Evolutionary conservation across 2,797 vertebrate species (phyloP).

Genomic region (Hydrocynus forskahlii): DNA sequence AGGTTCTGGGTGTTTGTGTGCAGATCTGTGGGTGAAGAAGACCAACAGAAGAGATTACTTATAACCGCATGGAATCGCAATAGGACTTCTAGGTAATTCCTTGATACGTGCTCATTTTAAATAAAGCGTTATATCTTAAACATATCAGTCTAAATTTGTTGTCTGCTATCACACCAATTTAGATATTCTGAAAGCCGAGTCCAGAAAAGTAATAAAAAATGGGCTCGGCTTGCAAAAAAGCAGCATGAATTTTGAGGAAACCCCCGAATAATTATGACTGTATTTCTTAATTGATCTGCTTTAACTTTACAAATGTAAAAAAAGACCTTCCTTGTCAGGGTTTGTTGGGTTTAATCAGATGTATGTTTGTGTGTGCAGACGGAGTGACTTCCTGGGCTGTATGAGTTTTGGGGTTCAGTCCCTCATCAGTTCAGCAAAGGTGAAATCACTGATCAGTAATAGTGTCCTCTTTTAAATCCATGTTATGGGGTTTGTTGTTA

Average conservation of each 20-base stretch:
- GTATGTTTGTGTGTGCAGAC: slow-evolving; percentile 55
- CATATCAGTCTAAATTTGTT: no score
- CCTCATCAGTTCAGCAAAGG: slow-evolving; percentile 78
- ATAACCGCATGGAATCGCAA: slow-evolving; percentile 68
- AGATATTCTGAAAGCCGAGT: no score
- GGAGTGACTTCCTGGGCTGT: slow-evolving; percentile 78
- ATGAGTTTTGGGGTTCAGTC: slow-evolving; percentile 61
- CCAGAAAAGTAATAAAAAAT: no score
- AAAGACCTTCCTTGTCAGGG: no score
- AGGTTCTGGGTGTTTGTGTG: slow-evolving; percentile 26
- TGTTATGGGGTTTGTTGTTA: neutral
- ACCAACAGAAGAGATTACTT: slow-evolving; percentile 64
- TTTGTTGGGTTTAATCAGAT: slow-evolving; percentile 11
- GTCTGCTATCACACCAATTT: no score
- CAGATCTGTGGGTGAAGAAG: slow-evolving; percentile 60
- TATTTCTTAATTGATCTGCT: no score
- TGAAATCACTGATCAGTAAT: slow-evolving; percentile 55
- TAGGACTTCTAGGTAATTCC: slow-evolving; percentile 54
- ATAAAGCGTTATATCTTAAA: no score
- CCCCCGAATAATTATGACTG: no score
- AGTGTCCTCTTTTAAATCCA: neutral
- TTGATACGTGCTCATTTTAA: no score
- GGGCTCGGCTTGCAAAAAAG: no score
- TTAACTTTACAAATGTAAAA: no score
- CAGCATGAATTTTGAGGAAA: no score